phyloP scores from a whole-genome alignment of 2,113 vertebrate species.

The Malaclemys terrapin region DNA sequence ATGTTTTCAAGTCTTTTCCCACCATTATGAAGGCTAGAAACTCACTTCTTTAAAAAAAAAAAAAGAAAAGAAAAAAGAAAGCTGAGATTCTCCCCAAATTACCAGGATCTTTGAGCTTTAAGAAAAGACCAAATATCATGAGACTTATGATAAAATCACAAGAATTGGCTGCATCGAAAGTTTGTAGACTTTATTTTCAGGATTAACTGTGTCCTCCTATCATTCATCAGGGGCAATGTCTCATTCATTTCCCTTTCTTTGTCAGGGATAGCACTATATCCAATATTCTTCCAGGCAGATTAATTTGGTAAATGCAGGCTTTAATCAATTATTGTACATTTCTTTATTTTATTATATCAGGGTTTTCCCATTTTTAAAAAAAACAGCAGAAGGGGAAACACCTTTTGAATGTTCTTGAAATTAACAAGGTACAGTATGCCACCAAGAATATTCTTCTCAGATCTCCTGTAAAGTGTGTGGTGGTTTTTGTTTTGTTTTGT shows the following conservation, averaged over 20 bases:
- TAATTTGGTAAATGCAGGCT: neutral
- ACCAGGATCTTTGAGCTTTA: neutral
- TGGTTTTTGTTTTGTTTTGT: no score
- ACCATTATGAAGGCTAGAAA: neutral
- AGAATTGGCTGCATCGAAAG: neutral
- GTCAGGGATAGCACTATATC: neutral
- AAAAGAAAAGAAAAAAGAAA: neutral
- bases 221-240: rapidly evolving
- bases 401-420: neutral
- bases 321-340: neutral
- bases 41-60: neutral
- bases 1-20: neutral
- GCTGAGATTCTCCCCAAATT: neutral
- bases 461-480: neutral
- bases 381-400: rapidly evolving
- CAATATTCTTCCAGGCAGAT: no score
- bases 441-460: neutral
- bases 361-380: neutral
- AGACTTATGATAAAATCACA: neutral
- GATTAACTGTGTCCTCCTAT: neutral
- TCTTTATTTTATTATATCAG: neutral
- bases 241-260: neutral
- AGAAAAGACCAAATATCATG: neutral
- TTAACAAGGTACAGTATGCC: neutral
- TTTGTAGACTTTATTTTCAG: neutral